A percentile compares a stretch with the other conserved stretches of the same genome.
Evolutionary conservation across 2,888 invertebrate genomes (phyloP).

Genomic region (Drosophila koepferae): DNA sequence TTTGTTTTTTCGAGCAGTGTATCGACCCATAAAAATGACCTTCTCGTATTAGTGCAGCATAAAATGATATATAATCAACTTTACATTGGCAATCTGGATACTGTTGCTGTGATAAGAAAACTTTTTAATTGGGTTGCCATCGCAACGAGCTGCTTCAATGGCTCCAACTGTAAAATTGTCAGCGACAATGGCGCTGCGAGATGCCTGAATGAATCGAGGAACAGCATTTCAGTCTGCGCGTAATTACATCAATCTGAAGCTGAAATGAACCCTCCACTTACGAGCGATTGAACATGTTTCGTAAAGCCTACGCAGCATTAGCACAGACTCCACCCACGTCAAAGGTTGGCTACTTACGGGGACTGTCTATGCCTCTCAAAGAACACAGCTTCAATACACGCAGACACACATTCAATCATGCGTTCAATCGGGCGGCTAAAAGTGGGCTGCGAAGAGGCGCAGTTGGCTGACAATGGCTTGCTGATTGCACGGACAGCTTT

Average conservation of each 20-base stretch:
- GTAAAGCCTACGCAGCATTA: constrained; percentile 29
- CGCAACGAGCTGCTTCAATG: constrained; percentile 9
- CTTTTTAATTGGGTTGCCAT: constrained; percentile 74
- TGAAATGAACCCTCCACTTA: constrained; percentile 46
- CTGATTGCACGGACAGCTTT: constrained; percentile 71
- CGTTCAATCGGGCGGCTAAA: constrained; percentile 70
- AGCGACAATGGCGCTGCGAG: constrained; percentile 10
- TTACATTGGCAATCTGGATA: constrained; percentile 52
- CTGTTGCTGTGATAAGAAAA: constrained; percentile 64
- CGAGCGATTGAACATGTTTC: constrained; percentile 47
- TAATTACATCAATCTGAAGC: constrained; percentile 49
- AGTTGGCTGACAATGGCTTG: constrained; percentile 66
- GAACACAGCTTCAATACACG: constrained; percentile 10
- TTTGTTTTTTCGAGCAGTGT: constrained; percentile 1
- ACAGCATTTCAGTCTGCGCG: constrained; percentile 24
- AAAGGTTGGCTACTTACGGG: constrained; percentile 24
- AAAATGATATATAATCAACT: constrained; percentile 65
- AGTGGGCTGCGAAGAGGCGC: constrained; percentile 28
- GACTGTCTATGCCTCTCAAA: neutral
- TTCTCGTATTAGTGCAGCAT: constrained; percentile 34
- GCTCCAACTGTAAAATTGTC: constrained; percentile 7
- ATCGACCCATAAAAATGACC: constrained; percentile 43
- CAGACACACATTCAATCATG: constrained; percentile 64
- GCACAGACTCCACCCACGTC: constrained; percentile 21
- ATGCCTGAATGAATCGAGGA: constrained; percentile 22